These are phyloP conservation scores for Onchidella celtica DNA, from an alignment of 2,888 invertebrate species.

Conservation along the genomic window DNA sequence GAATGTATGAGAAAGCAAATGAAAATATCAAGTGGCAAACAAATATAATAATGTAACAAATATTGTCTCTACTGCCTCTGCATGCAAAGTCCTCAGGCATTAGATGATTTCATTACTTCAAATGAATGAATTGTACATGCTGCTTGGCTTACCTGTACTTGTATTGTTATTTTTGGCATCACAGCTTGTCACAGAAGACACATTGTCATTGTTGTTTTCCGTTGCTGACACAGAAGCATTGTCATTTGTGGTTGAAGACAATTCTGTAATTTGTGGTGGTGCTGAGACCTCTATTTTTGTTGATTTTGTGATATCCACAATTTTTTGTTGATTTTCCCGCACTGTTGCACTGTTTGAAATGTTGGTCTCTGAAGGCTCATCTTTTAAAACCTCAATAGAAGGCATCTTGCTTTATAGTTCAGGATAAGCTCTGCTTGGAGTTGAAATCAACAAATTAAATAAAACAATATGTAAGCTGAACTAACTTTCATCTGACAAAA, in stretches of 20 bases:
- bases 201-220: not conserved
- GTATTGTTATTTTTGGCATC: constrained; percentile 14
- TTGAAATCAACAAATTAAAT: not conserved
- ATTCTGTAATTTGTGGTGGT: not conserved
- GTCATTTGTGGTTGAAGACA: constrained; percentile 3
- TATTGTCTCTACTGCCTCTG: no score
- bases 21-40: no score
- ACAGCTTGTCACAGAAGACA: not conserved
- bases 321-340: no score
- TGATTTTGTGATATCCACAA: not conserved
- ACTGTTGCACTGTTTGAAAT: not conserved
- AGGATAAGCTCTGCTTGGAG: not conserved
- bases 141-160: constrained; percentile 18
- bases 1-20: no score
- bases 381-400: constrained; percentile 29
- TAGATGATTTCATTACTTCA: no score
- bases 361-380: not conserved
- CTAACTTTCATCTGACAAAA: no score
- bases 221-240: not conserved
- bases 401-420: constrained; percentile 23
- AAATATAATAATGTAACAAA: no score
- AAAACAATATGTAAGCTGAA: no score
- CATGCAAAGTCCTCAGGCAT: no score
- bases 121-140: no score
- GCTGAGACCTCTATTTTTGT: not conserved